phyloP scores from a whole-genome alignment of 2,113 vertebrate species.

The Chionomys nivalis region DNA sequence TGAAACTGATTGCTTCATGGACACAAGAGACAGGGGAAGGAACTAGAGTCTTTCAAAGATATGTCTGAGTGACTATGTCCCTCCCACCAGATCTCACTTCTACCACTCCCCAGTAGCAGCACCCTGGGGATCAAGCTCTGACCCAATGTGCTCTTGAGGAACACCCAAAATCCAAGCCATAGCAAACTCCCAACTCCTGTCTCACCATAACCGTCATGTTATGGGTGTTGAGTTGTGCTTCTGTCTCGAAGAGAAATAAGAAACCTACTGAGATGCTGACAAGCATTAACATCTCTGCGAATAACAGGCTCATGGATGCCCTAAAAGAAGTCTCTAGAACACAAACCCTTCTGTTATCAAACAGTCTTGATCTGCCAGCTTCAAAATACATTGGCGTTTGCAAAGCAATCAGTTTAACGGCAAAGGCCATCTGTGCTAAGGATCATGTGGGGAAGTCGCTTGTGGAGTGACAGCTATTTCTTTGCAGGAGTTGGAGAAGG shows the following conservation, averaged over 20 bases:
- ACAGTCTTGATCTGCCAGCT: not conserved
- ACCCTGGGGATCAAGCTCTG: not conserved
- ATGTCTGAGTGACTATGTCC: not conserved
- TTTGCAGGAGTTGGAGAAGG: not conserved
- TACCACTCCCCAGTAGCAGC: not conserved
- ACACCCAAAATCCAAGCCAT: not conserved
- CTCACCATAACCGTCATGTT: not conserved
- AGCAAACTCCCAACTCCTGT: not conserved
- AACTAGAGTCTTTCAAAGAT: not conserved
- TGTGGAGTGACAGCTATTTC: not conserved
- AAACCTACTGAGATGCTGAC: not conserved
- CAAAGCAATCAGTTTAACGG: not conserved
- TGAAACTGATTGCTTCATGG: not conserved
- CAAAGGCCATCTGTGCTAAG: not conserved
- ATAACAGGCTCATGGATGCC: not conserved
- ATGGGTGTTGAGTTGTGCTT: not conserved
- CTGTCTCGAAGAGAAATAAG: not conserved
- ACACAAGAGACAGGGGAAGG: not conserved
- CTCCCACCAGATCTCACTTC: not conserved
- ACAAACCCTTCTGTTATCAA: not conserved
- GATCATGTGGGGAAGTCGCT: not conserved
- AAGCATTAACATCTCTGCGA: not conserved
- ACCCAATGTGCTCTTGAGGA: not conserved
- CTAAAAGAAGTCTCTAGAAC: slow-evolving; percentile 45
- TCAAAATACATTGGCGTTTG: slow-evolving; percentile 11